Evolutionary conservation across 2,113 vertebrate species (phyloP), one percentile per base, ranked within the genome.

Genomic region (Podarcis raffonei): DNA sequence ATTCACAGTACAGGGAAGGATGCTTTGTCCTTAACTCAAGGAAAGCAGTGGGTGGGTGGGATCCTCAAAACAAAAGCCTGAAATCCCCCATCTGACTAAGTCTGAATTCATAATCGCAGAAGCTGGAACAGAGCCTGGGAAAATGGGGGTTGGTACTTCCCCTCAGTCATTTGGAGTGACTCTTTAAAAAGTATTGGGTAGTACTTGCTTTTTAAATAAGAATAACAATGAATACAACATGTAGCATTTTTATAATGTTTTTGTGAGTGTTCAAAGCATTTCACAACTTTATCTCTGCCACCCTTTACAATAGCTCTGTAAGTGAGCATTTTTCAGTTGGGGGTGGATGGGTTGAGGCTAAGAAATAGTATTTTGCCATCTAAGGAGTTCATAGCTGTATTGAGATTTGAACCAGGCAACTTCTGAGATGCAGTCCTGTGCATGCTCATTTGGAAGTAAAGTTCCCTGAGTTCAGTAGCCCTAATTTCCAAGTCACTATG

Each of bases 11-110:
- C 68, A 80, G 66, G 42, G 18, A 69, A 48, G 75, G 57, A 25
- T 37, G 68, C 35, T 90, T 86, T 90, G 27, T 84, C 81, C 72
- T 25, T 35, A 23, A n/a, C 20, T 86, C 62, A 81, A 65, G 65
- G n/a, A 25, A 62, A 27, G n/a, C 3, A 11, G 13, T 37, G 76
- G 65, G 30, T 1, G 30, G 4, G 65, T 30, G 42, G 27, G 59
- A 75, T 1, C 35, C 25, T n/a, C 66, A 35, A 82, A 83, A 89
- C 57, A 83, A 42, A 59, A 5, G 25, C 23, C 62, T 66, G 7
- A 72, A 84, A 71, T 80, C 78, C 23, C 13, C 5, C 66, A 25
- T 65, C 53, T 71, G 32, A 69, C 65, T 84, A 35, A 42, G 11
- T 37, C 42, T 78, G 89, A 78, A 66, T 20, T 83, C 68, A 30